Percentiles rank a stretch among this genome's conserved stretches.
Conservation (phyloP, 2,888 invertebrate species). For the Cabera pusaria region DNA sequence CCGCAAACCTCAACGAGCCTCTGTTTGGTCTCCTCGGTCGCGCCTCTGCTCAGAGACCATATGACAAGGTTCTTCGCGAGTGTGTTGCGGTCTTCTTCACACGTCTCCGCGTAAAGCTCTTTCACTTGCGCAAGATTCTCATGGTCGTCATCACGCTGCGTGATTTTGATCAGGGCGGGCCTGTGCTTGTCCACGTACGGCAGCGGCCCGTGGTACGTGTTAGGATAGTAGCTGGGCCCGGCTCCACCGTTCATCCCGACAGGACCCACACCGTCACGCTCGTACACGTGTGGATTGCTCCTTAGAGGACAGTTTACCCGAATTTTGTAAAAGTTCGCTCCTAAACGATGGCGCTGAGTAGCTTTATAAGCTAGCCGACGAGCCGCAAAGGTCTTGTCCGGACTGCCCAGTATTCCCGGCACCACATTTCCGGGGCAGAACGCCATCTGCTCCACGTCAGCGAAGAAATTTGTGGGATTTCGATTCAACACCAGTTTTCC, state of each 20-base stretch:
- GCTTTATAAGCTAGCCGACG: conserved; percentile 92
- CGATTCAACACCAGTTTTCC: conserved; percentile 91
- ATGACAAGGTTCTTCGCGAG: too few relatives aligned
- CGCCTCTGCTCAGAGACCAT: too few relatives aligned
- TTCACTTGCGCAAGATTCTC: background rate
- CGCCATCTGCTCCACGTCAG: conserved; percentile 94
- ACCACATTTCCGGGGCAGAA: conserved; percentile 93
- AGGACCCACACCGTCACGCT: conserved; percentile 91
- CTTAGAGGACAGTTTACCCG: conserved; percentile 94
- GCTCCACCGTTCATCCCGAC: conserved; percentile 89
- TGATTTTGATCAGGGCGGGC: conserved; percentile 29
- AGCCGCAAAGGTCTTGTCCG: conserved; percentile 93
- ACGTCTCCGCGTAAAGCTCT: background rate
- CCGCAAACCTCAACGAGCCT: too few relatives aligned
- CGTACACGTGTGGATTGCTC: conserved; percentile 86
- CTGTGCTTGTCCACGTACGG: conserved; percentile 81
- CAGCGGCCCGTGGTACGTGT: conserved; percentile 93
- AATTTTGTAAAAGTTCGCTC: conserved; percentile 93
- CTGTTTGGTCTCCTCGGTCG: too few relatives aligned
- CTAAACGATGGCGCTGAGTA: conserved; percentile 91
- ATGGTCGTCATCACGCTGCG: background rate
- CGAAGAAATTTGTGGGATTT: conserved; percentile 93
- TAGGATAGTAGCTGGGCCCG: conserved; percentile 96
- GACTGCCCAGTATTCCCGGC: conserved; percentile 93
- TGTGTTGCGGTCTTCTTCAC: too few relatives aligned